Base-by-base conservation (phyloP, 1,140 invertebrate genomes). In the Atopsyche davidsoni region DNA sequence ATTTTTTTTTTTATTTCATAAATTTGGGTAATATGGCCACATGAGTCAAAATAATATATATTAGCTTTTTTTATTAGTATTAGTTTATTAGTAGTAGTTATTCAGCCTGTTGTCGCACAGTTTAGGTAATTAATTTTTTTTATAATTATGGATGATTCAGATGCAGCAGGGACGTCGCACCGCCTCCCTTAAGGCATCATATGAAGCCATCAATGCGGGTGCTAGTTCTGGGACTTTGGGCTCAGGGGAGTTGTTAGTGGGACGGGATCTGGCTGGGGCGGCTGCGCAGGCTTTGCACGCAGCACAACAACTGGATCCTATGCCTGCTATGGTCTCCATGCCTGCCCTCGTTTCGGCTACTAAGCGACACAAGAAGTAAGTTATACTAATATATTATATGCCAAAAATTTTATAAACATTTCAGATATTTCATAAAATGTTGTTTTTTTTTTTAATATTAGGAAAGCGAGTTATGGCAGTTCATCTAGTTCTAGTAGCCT, bases 151-250 rank as follows among this genome's bases (percentile, higher is more conserved):
- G 14, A 36, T 36, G 4, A 10, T 61, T 39, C 50, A 87, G 79
- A 93, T 96, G 87, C 90, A 92, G 62, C 90, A 96, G 58, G 94
- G 94, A 0, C 76, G 94, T 48, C 77, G 94, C 38, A 96, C 93
- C 0, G 91, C 92, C 2, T 93, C 91, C 63, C 70, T 98, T 44
- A 97, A 97, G 71, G 93, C 94, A 13, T 96, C 92, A 41, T 92
- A 92, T 60, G 90, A 94, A 68, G 91, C 90, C 0, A 87, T 90
- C 31, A 79, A 82, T 51, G 79, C 74, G 11, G 72, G 79, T 0
- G 72, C 75, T 10, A 75, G 75, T 41, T 75, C 73, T 4, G 75
- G 76, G 13, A 69, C 75, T 0, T 73, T 79, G 11, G 72, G 79
- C 31, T 59, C 72, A 4, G 70, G 77, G 19, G 81, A 83, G 45